Evolutionary conservation across 1,140 invertebrate species (phyloP), one percentile per base, ranked within the genome.

Genomic region (Psix sp.): DNA sequence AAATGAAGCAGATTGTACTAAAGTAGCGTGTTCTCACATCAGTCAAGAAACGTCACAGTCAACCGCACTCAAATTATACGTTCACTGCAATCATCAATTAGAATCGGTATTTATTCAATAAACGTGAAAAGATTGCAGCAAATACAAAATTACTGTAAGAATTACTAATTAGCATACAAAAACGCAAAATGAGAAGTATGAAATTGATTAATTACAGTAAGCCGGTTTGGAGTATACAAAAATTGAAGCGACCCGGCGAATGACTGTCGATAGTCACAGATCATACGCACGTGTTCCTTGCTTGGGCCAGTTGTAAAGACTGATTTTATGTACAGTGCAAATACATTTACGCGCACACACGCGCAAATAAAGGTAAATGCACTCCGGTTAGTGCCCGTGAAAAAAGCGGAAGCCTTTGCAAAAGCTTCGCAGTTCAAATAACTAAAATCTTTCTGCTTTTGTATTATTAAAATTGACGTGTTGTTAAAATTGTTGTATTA

Each of bases 71-170:
- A 56, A 56, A 56, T 57, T 49, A 62, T 35, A 51, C 36, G 38
- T 38, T 42, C 15, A 21, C 7, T 11, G 39, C 16, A 65, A 16
- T 21, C 52, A 7, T 56, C 35, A 56, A 56, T 24, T 56, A 33
- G 31, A 54, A 51, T 56, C 49, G 56, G 39, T 66, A 66, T 66
- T 66, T 48, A 38, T 26, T 16, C 29, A 14, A 56, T 49, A 66
- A 56, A 66, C 48, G 51, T 38, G 21, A 54, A 24, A 13, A 1
- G 2, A n/a, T 2, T n/a, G 26, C 26, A 29, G 26, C 26, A 10
- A 7, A 10, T 29, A 7, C 26, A 7, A n/a, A 10, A 1, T 2
- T 1, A 36, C 24, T 33, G 42, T 29, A 65, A 40, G 26, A 40
- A 48, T 56, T 54, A 39, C 40, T 39, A 39, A 65, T 40, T 54